phyloP scores from a whole-genome alignment of 1,140 invertebrate species.

The Drosophila bocqueti region DNA sequence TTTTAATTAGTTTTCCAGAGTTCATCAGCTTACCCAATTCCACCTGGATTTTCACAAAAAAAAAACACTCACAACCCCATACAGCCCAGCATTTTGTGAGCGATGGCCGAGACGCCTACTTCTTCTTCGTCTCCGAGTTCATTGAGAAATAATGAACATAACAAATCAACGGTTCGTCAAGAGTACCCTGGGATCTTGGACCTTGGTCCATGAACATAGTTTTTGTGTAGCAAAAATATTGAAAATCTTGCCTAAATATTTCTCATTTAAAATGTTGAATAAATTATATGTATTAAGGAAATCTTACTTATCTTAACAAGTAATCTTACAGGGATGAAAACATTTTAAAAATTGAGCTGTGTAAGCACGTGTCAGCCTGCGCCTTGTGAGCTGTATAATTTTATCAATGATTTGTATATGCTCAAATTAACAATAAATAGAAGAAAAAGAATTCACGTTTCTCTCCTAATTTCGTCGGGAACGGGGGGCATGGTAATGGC shows the following conservation, averaged over 20 bases:
- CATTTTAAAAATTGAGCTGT: neutral
- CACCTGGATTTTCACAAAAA: constrained; percentile 10
- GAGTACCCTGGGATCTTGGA: neutral
- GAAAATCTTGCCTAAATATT: neutral
- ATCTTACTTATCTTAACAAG: too few species aligned
- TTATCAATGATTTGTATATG: neutral
- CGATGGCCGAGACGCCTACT: constrained; percentile 30
- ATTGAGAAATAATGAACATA: constrained; percentile 73
- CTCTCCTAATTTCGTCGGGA: constrained; percentile 21
- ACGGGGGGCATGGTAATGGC: neutral
- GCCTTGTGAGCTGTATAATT: neutral
- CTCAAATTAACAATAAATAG: neutral
- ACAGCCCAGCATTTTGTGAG: constrained; percentile 37
- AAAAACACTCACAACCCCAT: too few species aligned
- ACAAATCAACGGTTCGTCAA: constrained; percentile 69
- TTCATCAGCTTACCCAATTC: constrained; percentile 60
- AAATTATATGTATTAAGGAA: neutral
- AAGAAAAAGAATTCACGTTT: neutral
- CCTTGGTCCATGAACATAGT: neutral
- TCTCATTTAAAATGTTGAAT: too few species aligned
- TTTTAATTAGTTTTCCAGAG: constrained; percentile 80
- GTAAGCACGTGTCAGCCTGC: neutral
- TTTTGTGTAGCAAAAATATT: neutral
- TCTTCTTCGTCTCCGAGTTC: constrained; percentile 18
- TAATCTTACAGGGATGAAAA: neutral